phyloP scores from a whole-genome alignment of 2,113 vertebrate species.

The Rostratula benghalensis region DNA sequence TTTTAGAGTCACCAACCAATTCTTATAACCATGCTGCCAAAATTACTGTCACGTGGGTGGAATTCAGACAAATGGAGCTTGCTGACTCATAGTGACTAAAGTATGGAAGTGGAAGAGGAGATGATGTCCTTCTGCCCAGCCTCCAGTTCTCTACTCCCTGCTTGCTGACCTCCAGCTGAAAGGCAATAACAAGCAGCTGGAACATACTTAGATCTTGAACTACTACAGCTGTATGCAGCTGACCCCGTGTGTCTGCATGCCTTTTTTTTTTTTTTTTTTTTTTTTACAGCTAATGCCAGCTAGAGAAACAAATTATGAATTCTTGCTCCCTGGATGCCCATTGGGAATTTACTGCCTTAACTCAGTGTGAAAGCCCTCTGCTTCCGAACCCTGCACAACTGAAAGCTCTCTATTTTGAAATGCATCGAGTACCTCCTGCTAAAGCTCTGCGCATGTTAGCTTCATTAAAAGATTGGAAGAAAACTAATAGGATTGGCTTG shows the following conservation, averaged over 20 bases:
- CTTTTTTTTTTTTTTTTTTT: not conserved
- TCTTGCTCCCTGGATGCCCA: not conserved
- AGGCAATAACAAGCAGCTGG: not conserved
- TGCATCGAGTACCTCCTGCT: not conserved
- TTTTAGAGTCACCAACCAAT: not conserved
- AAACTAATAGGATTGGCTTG: not conserved
- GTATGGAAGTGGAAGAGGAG: not conserved
- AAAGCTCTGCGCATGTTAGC: not conserved
- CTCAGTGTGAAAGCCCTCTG: not conserved
- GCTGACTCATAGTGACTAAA: not conserved
- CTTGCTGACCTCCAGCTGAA: not conserved
- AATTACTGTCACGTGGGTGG: not conserved
- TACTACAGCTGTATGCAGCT: accelerated
- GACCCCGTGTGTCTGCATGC: not conserved
- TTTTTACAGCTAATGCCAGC: not conserved
- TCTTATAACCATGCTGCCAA: not conserved
- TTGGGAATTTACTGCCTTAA: not conserved
- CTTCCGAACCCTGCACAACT: not conserved
- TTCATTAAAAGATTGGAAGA: not conserved
- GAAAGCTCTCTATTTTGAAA: not conserved
- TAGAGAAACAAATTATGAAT: not conserved
- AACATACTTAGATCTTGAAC: not conserved
- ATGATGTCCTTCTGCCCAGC: not conserved
- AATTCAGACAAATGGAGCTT: not conserved
- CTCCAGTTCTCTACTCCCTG: not conserved